Percentiles rank a stretch among this genome's conserved stretches.
phyloP scores from a whole-genome alignment of 2,113 vertebrate genomes.

The Irena cyanogastra region DNA sequence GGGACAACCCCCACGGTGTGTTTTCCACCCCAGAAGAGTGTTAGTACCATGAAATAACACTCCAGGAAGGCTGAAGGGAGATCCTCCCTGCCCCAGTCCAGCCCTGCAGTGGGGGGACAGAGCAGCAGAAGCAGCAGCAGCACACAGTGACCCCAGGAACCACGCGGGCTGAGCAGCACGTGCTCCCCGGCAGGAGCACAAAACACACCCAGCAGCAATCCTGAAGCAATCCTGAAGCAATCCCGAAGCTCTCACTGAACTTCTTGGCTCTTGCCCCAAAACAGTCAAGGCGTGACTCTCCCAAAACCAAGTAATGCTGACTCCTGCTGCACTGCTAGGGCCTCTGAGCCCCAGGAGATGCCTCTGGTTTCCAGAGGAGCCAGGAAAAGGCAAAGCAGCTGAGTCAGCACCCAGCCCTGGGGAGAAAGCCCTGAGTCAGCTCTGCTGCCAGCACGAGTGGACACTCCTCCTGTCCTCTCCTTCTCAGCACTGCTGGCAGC shows the following conservation, averaged over 20 bases:
- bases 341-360: background rate
- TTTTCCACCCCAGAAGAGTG: background rate
- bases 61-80: background rate
- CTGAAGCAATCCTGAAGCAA: background rate
- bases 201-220: background rate
- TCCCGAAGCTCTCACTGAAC: background rate
- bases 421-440: constrained; percentile 51
- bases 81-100: background rate
- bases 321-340: background rate
- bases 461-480: background rate
- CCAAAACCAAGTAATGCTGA: background rate
- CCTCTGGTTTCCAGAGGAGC: background rate
- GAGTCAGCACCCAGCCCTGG: constrained; percentile 30
- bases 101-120: background rate
- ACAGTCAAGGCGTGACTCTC: background rate
- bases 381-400: background rate
- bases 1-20: background rate
- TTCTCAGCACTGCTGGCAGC: background rate
- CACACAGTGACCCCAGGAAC: background rate
- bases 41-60: background rate
- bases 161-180: background rate
- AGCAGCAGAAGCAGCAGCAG: background rate
- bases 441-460: background rate
- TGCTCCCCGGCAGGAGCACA: background rate
- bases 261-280: background rate